Conservation (phyloP, 37 sponge, comb jelly and placozoan genomes). For the Tethya wilhelma region DNA sequence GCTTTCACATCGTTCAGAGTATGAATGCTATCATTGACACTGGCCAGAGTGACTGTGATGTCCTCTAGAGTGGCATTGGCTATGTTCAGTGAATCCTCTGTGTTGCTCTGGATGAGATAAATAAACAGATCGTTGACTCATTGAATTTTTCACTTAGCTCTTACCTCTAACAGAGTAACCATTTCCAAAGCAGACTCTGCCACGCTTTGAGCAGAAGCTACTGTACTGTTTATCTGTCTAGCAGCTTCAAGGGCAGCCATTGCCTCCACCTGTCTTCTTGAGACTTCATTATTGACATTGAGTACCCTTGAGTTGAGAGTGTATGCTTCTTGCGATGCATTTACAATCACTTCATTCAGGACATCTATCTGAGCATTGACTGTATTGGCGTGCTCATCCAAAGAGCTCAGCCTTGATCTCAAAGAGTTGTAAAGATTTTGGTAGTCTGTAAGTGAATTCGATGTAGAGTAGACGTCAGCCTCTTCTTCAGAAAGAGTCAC, state of each 20-base stretch:
- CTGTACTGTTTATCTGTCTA: neutral
- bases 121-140: neutral
- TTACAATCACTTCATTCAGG: neutral
- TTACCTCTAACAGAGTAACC: neutral
- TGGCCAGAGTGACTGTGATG: neutral
- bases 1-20: neutral
- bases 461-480: neutral
- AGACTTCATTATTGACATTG: neutral
- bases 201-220: neutral
- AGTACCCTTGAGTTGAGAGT: neutral
- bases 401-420: neutral
- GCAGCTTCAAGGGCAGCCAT: neutral
- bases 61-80: conserved; percentile 14
- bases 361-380: neutral
- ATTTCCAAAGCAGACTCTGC: neutral
- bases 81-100: too few relatives aligned
- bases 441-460: neutral
- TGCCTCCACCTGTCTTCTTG: neutral
- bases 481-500: neutral
- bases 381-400: neutral
- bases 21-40: neutral
- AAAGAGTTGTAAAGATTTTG: neutral
- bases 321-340: neutral
- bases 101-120: neutral
- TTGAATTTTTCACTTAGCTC: neutral